phyloP scores from a whole-genome alignment of 2,888 invertebrate species.

The Omphaloscelis lunosa region DNA sequence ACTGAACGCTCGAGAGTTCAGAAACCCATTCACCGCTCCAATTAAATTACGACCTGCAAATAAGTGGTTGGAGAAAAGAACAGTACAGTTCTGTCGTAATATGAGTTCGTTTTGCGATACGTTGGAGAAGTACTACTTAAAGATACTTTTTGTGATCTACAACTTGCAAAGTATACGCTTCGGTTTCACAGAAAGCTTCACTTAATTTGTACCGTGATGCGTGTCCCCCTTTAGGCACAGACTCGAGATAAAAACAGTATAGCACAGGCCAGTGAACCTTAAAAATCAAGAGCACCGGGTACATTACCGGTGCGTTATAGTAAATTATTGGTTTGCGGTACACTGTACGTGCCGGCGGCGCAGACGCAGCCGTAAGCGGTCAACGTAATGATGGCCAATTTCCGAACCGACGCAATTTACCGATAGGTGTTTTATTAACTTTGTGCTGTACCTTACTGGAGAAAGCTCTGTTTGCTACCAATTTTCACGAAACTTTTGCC shows the following conservation, averaged over 20 bases:
- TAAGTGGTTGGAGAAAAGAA: constrained; percentile 30
- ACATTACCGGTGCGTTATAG: constrained; percentile 78
- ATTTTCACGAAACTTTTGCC: constrained; percentile 46
- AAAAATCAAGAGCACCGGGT: constrained; percentile 75
- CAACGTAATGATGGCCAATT: constrained; percentile 82
- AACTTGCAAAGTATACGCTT: constrained; percentile 19
- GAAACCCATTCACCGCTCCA: constrained; percentile 61
- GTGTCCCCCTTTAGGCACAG: constrained; percentile 45
- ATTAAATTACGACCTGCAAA: constrained; percentile 67
- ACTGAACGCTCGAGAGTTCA: constrained; percentile 58
- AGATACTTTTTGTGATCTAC: constrained; percentile 21
- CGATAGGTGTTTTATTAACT: constrained; percentile 71
- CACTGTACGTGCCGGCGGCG: constrained; percentile 70
- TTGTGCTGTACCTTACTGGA: constrained; percentile 52
- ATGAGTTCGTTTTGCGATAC: constrained; percentile 2
- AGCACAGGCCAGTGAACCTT: constrained; percentile 65
- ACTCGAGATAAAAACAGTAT: constrained; percentile 63
- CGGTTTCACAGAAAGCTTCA: constrained; percentile 7
- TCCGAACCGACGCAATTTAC: constrained; percentile 74
- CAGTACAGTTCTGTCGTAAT: constrained; percentile 10
- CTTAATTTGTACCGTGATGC: constrained; percentile 20
- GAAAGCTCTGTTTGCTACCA: constrained; percentile 61
- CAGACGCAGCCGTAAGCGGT: constrained; percentile 76
- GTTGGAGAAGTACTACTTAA: background rate
- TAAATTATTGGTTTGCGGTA: constrained; percentile 81